Conservation (phyloP, 1,140 invertebrate species). For the Pseudomyrmex concolor region DNA sequence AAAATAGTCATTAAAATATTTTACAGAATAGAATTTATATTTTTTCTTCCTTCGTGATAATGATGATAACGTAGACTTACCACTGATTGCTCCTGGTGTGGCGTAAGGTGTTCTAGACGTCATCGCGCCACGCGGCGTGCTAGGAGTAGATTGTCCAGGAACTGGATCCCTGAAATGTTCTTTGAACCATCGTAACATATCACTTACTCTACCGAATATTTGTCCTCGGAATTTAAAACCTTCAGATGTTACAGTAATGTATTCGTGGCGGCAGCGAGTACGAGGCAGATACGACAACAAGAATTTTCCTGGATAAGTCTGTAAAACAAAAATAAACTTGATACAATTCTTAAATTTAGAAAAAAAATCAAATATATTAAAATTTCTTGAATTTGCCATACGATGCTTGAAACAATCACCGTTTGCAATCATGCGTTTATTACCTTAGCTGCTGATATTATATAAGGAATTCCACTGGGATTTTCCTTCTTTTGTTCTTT, state of each 20-base stretch:
- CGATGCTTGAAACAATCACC: slow-evolving; percentile 9
- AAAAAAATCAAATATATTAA: slow-evolving; percentile 14
- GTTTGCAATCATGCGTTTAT: slow-evolving; percentile 22
- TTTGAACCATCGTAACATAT: slow-evolving; percentile 98
- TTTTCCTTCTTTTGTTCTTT: slow-evolving; percentile 94
- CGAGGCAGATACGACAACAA: slow-evolving; percentile 96
- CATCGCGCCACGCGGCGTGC: slow-evolving; percentile 87
- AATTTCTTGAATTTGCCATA: background rate
- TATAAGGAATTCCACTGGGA: slow-evolving; percentile 95
- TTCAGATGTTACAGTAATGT: slow-evolving; percentile 95
- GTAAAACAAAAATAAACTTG: slow-evolving; percentile 74
- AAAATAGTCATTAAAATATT: background rate
- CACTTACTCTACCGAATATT: slow-evolving; percentile 93
- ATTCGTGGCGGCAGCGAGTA: slow-evolving; percentile 94
- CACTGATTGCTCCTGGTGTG: slow-evolving; percentile 87
- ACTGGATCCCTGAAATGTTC: slow-evolving; percentile 97
- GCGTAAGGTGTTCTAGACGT: slow-evolving; percentile 89
- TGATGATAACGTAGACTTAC: slow-evolving; percentile 39
- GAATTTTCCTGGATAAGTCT: slow-evolving; percentile 97
- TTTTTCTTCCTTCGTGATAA: no score
- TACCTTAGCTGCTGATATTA: slow-evolving; percentile 93
- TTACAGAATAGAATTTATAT: no score
- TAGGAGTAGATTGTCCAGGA: slow-evolving; percentile 90
- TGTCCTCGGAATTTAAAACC: slow-evolving; percentile 96
- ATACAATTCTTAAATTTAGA: no score